phyloP scores from a whole-genome alignment of 2,113 vertebrate species.

The Cervus canadensis region DNA sequence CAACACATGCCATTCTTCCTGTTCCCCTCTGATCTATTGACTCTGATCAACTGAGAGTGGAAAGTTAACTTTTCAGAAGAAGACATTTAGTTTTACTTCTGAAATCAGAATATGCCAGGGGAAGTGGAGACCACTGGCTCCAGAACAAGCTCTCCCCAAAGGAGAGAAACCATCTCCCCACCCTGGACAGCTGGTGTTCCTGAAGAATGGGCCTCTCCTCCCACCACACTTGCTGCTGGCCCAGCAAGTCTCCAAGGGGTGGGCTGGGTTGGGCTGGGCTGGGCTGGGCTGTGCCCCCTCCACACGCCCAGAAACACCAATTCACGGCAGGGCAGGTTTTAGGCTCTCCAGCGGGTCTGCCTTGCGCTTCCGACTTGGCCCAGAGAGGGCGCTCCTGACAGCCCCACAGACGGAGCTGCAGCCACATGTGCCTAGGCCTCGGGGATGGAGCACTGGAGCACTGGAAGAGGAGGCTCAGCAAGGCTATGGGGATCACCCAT shows the following conservation, averaged over 20 bases:
- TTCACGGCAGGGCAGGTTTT: neutral
- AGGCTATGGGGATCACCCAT: slow-evolving; percentile 81
- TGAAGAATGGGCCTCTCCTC: neutral
- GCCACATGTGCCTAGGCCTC: slow-evolving; percentile 77
- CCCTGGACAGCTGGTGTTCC: neutral
- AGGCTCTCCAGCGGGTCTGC: neutral
- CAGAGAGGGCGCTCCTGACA: slow-evolving; percentile 55
- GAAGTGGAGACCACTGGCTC: neutral
- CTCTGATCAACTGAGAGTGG: neutral
- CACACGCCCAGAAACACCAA: neutral
- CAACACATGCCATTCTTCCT: neutral
- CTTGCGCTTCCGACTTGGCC: slow-evolving; percentile 21
- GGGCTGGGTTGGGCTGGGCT: neutral
- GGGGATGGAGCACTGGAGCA: slow-evolving; percentile 57
- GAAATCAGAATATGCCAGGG: neutral
- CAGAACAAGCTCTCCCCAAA: neutral
- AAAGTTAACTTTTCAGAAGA: slow-evolving; percentile 16
- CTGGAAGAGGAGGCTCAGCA: slow-evolving; percentile 78
- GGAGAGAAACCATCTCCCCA: neutral
- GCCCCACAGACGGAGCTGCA: slow-evolving; percentile 77
- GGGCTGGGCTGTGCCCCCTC: neutral
- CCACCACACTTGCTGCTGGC: neutral
- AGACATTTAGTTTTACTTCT: slow-evolving; percentile 26
- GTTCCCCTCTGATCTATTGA: neutral
- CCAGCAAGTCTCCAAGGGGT: neutral